Percentiles rank a stretch among this genome's conserved stretches.
These are phyloP conservation scores for Alcedo quadribrachys DNA, from an alignment of 2,797 vertebrate species.

Conservation along the genomic window DNA sequence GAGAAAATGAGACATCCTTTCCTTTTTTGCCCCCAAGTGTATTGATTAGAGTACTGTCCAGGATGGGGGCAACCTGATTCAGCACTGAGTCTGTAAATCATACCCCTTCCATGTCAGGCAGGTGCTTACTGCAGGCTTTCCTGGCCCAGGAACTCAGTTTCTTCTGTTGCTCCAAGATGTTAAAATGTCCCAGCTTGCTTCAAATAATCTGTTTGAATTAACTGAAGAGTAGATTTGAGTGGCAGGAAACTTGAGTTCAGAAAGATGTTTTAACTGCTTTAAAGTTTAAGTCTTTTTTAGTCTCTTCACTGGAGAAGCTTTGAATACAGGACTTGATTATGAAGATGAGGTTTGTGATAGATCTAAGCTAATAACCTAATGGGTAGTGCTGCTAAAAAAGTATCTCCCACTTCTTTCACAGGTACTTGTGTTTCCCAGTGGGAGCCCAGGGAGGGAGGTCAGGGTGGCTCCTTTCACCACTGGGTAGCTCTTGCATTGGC, in stretches of 20 bases:
- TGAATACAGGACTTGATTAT: not conserved
- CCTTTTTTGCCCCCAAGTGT: not conserved
- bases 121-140: not conserved
- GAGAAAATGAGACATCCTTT: not conserved
- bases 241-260: not conserved
- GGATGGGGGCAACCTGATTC: not conserved
- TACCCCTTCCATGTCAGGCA: rapidly evolving
- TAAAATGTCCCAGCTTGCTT: not conserved
- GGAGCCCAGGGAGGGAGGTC: not conserved
- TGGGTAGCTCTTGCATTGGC: not conserved
- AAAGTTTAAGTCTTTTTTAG: not conserved
- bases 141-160: not conserved
- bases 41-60: not conserved
- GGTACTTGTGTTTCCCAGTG: not conserved
- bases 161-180: not conserved
- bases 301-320: not conserved
- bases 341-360: not conserved
- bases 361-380: not conserved
- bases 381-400: not conserved
- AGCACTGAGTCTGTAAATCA: not conserved
- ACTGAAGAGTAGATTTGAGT: not conserved
- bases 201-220: not conserved
- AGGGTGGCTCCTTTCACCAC: rapidly evolving
- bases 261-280: not conserved
- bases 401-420: not conserved